These are phyloP conservation scores for Paedocypris sp. DNA, from an alignment of 2,113 vertebrate species.

Conservation along the genomic window DNA sequence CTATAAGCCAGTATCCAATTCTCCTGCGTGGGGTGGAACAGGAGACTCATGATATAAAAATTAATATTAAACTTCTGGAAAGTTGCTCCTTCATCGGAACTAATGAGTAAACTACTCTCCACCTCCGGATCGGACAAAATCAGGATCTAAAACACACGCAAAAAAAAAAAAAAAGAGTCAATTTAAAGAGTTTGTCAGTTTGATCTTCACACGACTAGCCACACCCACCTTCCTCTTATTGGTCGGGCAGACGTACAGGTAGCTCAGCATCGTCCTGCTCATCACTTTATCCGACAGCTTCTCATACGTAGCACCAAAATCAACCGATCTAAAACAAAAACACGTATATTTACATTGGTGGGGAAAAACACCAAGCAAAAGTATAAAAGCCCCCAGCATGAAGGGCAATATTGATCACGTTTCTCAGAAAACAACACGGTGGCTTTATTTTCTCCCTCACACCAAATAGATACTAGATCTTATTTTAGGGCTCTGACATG, in stretches of 20 bases:
- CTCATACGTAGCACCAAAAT: constrained; percentile 87
- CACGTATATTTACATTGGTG: too few species aligned
- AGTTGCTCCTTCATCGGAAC: constrained; percentile 87
- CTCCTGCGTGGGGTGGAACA: constrained; percentile 87
- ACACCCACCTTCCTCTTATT: constrained; percentile 86
- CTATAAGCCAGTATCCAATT: constrained; percentile 95
- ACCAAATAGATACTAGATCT: too few species aligned
- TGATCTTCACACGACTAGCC: neutral
- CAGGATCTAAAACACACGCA: constrained; percentile 97
- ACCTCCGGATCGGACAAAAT: constrained; percentile 89
- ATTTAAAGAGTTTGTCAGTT: neutral
- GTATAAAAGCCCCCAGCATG: too few species aligned
- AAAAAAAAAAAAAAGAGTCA: neutral
- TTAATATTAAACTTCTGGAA: constrained; percentile 87
- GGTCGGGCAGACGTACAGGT: constrained; percentile 89
- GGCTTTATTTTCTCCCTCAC: too few species aligned
- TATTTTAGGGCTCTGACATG: too few species aligned
- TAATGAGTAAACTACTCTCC: constrained; percentile 88
- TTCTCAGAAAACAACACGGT: too few species aligned
- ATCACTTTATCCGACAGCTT: constrained; percentile 91
- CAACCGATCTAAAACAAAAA: constrained; percentile 72
- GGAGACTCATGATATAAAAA: constrained; percentile 87
- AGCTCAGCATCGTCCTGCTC: constrained; percentile 86
- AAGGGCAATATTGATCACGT: too few species aligned
- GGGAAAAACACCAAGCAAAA: too few species aligned